These are phyloP conservation scores for Drosophila ohnishii DNA, from an alignment of 1,140 invertebrate species.

Conservation along the genomic window DNA sequence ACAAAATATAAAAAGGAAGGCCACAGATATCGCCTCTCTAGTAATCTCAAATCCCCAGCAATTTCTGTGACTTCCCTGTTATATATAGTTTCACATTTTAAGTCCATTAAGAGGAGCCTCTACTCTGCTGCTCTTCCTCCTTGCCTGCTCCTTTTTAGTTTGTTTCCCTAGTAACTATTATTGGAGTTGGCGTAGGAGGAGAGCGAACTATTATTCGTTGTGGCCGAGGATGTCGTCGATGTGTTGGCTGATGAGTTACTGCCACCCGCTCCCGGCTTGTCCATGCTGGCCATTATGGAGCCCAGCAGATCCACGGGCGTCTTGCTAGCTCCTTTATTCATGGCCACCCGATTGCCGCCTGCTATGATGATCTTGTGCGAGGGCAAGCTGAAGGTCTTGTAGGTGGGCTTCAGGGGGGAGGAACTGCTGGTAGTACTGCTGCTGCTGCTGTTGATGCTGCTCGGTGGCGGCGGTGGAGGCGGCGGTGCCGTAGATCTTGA, in stretches of 20 bases:
- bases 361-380: slow-evolving; percentile 68
- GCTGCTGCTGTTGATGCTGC: slow-evolving; percentile 26
- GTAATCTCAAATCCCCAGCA: neutral
- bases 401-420: slow-evolving; percentile 57
- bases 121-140: slow-evolving; percentile 39
- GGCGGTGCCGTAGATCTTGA: slow-evolving; percentile 44
- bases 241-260: slow-evolving; percentile 15
- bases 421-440: neutral
- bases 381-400: slow-evolving; percentile 69
- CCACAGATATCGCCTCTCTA: neutral
- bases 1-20: slow-evolving; percentile 10
- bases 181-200: slow-evolving; percentile 62
- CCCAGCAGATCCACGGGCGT: slow-evolving; percentile 73
- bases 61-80: neutral
- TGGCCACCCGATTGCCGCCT: slow-evolving; percentile 25
- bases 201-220: slow-evolving; percentile 54
- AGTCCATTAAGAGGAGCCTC: slow-evolving; percentile 52
- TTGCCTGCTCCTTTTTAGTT: neutral
- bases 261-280: slow-evolving; percentile 48
- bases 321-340: slow-evolving; percentile 17
- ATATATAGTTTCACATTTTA: slow-evolving; percentile 25
- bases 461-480: slow-evolving; percentile 70
- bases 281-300: slow-evolving; percentile 83
- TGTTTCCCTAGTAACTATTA: slow-evolving; percentile 49
- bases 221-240: slow-evolving; percentile 36